phyloP scores from a whole-genome alignment of 2,888 invertebrate species.

The Melanostoma scalare region DNA sequence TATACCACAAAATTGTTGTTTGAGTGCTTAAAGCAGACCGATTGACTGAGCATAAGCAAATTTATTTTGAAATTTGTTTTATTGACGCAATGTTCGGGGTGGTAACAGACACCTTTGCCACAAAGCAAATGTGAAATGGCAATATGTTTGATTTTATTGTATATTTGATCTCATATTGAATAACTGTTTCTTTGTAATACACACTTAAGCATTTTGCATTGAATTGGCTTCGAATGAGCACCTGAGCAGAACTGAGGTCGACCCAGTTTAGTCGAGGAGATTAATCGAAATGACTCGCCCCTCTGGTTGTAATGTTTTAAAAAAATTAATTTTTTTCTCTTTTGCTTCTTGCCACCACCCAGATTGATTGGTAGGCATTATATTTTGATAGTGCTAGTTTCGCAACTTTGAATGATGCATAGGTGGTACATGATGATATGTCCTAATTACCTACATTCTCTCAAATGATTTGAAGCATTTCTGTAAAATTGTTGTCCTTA shows the following conservation, averaged over 20 bases:
- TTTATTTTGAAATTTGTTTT: constrained; percentile 63
- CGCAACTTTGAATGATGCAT: too few species aligned
- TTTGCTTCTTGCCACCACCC: not conserved
- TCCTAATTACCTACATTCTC: too few species aligned
- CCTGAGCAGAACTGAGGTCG: constrained; percentile 55
- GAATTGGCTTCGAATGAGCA: constrained; percentile 29
- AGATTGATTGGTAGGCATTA: not conserved
- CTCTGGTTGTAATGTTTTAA: constrained; percentile 43
- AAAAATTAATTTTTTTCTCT: constrained; percentile 23
- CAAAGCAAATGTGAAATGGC: not conserved
- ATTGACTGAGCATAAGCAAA: constrained; percentile 10
- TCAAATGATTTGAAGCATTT: too few species aligned
- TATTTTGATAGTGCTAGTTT: too few species aligned
- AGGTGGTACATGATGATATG: too few species aligned
- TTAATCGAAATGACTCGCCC: constrained; percentile 42
- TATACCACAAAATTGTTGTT: constrained; percentile 43
- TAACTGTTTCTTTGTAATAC: constrained; percentile 54
- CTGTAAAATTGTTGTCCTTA: too few species aligned
- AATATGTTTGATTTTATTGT: not conserved
- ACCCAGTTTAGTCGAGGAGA: constrained; percentile 54
- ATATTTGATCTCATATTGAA: constrained; percentile 41
- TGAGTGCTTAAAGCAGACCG: not conserved
- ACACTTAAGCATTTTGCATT: constrained; percentile 32
- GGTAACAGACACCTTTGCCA: constrained; percentile 62
- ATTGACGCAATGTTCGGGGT: constrained; percentile 59